Evolutionary conservation across 2,797 vertebrate genomes (phyloP).

Genomic region (Gephyroberyx darwinii): DNA sequence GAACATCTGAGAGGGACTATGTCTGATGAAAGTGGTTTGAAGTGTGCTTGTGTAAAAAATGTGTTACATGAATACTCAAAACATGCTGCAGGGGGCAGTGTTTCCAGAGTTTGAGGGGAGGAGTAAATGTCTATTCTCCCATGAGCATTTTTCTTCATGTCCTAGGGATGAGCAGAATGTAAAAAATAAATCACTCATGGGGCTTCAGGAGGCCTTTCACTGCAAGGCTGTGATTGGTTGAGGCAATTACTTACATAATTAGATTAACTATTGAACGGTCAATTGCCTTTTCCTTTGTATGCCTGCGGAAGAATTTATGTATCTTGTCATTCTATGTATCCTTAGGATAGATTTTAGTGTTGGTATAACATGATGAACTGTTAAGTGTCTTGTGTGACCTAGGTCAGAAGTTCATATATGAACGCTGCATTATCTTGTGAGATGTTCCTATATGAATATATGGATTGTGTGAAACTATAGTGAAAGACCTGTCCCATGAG

Average conservation of each 20-base stretch:
- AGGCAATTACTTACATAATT: neutral
- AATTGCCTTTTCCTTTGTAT: neutral
- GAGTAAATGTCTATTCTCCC: too few species aligned
- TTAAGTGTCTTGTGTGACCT: too few species aligned
- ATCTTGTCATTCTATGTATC: too few species aligned
- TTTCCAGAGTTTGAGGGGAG: constrained; percentile 40
- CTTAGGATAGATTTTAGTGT: too few species aligned
- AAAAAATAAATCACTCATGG: neutral
- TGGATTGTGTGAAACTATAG: too few species aligned
- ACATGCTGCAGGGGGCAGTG: constrained; percentile 73
- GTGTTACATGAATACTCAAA: constrained; percentile 10
- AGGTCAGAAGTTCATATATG: too few species aligned
- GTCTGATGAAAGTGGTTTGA: neutral
- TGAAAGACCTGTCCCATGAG: too few species aligned
- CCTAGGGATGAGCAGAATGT: neutral
- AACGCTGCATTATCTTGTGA: too few species aligned
- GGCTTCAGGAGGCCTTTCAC: constrained; percentile 5
- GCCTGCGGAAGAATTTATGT: neutral
- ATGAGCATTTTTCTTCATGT: neutral
- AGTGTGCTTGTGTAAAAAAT: neutral
- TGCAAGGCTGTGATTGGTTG: neutral
- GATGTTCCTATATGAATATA: too few species aligned
- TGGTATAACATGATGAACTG: too few species aligned
- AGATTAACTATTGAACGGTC: neutral
- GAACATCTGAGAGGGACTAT: too few species aligned